Conservation (phyloP, 2,888 invertebrate species). For the Pandemis corylana region DNA sequence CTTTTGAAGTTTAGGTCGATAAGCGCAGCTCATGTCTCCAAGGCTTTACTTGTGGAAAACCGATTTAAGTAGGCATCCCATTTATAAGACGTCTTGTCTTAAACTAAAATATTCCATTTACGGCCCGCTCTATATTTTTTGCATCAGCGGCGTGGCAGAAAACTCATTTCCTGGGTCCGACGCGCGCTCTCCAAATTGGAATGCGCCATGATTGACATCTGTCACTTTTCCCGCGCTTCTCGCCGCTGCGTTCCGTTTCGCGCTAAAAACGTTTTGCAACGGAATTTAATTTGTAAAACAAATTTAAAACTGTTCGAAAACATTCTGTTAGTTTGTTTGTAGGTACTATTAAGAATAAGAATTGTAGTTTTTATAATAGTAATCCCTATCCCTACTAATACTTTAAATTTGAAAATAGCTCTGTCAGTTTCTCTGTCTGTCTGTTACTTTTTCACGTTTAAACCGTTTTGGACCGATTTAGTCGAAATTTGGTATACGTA, state of each 20-base stretch:
- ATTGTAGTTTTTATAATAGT: too few relatives aligned
- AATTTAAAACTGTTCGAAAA: not conserved
- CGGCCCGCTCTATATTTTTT: constrained; percentile 13
- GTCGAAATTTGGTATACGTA: too few relatives aligned
- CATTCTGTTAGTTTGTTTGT: not conserved
- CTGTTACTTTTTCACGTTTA: too few relatives aligned
- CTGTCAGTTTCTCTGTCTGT: too few relatives aligned
- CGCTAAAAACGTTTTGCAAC: not conserved
- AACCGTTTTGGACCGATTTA: too few relatives aligned
- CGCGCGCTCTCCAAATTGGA: constrained; percentile 26
- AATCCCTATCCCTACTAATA: too few relatives aligned
- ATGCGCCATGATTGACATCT: constrained; percentile 35
- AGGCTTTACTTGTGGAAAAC: too few relatives aligned
- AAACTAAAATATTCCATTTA: constrained; percentile 3
- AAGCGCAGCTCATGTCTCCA: too few relatives aligned
- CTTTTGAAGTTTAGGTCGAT: too few relatives aligned
- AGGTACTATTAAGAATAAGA: too few relatives aligned
- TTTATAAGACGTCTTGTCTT: not conserved
- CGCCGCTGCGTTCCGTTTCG: constrained; percentile 16
- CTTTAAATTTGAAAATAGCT: too few relatives aligned
- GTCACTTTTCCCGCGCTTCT: constrained; percentile 36
- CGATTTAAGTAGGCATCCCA: too few relatives aligned
- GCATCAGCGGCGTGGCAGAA: constrained; percentile 4
- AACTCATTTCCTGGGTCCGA: constrained; percentile 36
- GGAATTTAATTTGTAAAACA: not conserved